phyloP scores from a whole-genome alignment of 2,113 vertebrate genomes.

The Tyto alba region DNA sequence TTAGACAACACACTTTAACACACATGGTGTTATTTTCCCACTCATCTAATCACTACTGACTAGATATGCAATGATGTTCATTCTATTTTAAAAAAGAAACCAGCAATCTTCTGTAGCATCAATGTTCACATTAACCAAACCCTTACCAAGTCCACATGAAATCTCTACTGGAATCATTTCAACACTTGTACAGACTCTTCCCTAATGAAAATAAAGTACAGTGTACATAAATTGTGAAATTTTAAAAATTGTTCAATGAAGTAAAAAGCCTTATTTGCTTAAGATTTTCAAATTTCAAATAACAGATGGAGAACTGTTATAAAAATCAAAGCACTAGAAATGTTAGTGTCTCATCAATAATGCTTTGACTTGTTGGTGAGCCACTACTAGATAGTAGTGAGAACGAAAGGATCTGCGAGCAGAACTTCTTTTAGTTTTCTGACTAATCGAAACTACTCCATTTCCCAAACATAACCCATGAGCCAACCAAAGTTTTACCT shows the following conservation, averaged over 20 bases:
- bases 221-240: neutral
- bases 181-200: neutral
- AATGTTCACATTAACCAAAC: neutral
- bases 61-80: neutral
- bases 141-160: neutral
- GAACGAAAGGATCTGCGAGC: neutral
- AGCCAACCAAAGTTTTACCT: conserved; percentile 45
- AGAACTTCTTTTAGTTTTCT: neutral
- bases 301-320: conserved; percentile 12
- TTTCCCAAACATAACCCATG: conserved; percentile 52
- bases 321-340: conserved; percentile 32
- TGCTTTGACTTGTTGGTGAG: neutral
- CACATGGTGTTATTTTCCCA: neutral
- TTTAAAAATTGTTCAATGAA: conserved; percentile 50
- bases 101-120: neutral
- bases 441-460: neutral
- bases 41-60: neutral
- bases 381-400: neutral
- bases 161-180: neutral
- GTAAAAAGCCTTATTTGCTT: conserved; percentile 62
- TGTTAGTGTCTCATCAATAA: neutral
- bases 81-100: neutral
- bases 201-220: neutral
- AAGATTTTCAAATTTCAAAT: neutral
- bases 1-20: neutral